phyloP scores from a whole-genome alignment of 2,113 vertebrate genomes.

The Chiloscyllium plagiosum region DNA sequence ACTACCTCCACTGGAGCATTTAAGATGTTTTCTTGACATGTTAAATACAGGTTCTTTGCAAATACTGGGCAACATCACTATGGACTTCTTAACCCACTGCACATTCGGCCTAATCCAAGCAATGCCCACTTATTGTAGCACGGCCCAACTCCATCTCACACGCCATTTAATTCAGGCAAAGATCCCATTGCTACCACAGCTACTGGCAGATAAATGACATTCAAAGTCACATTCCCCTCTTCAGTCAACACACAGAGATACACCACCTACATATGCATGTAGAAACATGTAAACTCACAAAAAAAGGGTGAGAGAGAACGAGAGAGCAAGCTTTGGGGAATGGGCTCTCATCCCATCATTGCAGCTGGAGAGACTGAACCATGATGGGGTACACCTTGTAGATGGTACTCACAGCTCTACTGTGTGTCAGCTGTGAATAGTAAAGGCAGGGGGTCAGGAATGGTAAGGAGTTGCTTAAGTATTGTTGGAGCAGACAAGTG shows the following conservation, averaged over 20 bases:
- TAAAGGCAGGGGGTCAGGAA: too few species aligned
- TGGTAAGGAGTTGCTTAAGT: too few species aligned
- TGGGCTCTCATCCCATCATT: too few species aligned
- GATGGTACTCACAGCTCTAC: too few species aligned
- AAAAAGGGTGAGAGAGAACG: background rate
- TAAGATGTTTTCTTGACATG: background rate
- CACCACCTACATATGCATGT: background rate
- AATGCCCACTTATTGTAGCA: background rate
- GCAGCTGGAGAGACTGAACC: too few species aligned
- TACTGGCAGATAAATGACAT: background rate
- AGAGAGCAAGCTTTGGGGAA: background rate
- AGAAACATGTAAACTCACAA: background rate
- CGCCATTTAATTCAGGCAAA: background rate
- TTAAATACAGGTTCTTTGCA: background rate
- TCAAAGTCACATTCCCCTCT: background rate
- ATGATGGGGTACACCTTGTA: too few species aligned
- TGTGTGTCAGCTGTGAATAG: too few species aligned
- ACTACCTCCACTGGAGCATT: background rate
- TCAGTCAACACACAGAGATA: background rate
- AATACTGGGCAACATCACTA: background rate
- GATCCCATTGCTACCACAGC: too few species aligned
- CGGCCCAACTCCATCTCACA: background rate
- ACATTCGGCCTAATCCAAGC: background rate
- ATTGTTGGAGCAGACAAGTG: too few species aligned
- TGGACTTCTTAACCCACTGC: background rate